A percentile compares a stretch with the other conserved stretches of the same genome.
Evolutionary conservation across 2,888 invertebrate genomes (phyloP).

Genomic region (Hirtodrosophila histrioides): DNA sequence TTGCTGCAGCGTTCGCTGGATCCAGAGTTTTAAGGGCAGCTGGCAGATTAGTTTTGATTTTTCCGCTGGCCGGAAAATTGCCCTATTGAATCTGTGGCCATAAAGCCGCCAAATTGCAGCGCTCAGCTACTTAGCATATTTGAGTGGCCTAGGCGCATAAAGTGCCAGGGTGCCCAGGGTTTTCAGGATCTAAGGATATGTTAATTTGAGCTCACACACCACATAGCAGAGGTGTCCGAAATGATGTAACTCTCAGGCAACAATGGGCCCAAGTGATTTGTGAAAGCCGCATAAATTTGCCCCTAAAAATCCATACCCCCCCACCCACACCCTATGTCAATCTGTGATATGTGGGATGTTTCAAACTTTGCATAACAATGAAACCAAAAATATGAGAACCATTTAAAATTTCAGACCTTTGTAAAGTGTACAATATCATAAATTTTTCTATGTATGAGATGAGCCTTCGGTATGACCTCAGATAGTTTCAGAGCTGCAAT

Average conservation of each 20-base stretch:
- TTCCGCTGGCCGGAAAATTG: conserved; percentile 58
- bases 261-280: conserved; percentile 78
- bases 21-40: conserved; percentile 50
- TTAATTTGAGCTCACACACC: conserved; percentile 61
- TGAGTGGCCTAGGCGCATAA: conserved; percentile 66
- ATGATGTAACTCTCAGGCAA: conserved; percentile 62
- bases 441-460: too few relatives aligned
- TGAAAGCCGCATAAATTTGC: conserved; percentile 70
- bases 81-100: conserved; percentile 76
- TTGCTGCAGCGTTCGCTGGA: too few relatives aligned
- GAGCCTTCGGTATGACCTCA: too few relatives aligned
- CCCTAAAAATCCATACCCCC: conserved; percentile 42
- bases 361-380: conserved; percentile 74
- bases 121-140: conserved; percentile 77
- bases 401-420: conserved; percentile 19
- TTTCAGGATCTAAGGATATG: conserved; percentile 69
- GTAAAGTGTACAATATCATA: too few relatives aligned
- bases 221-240: conserved; percentile 58
- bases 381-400: conserved; percentile 11
- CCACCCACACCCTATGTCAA: conserved; percentile 13
- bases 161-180: conserved; percentile 31
- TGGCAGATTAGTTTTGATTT: conserved; percentile 80
- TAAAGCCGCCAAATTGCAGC: conserved; percentile 80
- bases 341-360: conserved; percentile 26
- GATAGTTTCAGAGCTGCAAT: too few relatives aligned